A percentile compares a stretch with the other conserved stretches of the same genome.
These are phyloP conservation scores for Lepisosteus osseus DNA, from an alignment of 2,113 vertebrate genomes.

Conservation along the genomic window DNA sequence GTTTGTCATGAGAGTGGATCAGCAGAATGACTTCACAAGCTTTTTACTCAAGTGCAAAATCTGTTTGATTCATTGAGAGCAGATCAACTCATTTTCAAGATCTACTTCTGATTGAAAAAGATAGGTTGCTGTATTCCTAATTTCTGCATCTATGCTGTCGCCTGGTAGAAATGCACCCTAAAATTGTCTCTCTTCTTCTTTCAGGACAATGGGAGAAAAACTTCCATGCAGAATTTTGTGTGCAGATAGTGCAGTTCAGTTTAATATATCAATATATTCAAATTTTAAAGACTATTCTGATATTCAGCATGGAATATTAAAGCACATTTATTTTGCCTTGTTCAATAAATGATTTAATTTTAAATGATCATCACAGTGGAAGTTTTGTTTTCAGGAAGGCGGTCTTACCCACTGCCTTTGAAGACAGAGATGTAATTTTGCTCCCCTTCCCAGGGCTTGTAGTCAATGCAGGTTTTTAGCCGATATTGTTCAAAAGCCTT, in stretches of 20 bases:
- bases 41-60: conserved; percentile 11
- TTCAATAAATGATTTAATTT: no score
- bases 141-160: no score
- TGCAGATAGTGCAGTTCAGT: not conserved
- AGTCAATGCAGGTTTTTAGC: conserved; percentile 76
- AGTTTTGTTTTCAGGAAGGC: not conserved
- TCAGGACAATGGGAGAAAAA: not conserved
- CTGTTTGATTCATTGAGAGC: not conserved
- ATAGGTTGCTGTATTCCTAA: not conserved
- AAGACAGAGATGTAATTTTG: conserved; percentile 69
- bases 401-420: conserved; percentile 68
- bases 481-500: conserved; percentile 74
- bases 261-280: no score
- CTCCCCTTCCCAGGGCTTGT: conserved; percentile 74
- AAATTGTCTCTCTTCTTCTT: not conserved
- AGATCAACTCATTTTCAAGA: not conserved
- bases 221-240: not conserved
- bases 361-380: no score
- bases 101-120: not conserved
- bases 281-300: no score
- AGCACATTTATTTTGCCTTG: no score
- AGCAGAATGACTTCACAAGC: no score
- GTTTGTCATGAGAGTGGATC: no score
- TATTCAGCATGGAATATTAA: no score
- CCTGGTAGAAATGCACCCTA: not conserved